Evolutionary conservation across 1,140 invertebrate species (phyloP).

Genomic region (Brachionus sp.): DNA sequence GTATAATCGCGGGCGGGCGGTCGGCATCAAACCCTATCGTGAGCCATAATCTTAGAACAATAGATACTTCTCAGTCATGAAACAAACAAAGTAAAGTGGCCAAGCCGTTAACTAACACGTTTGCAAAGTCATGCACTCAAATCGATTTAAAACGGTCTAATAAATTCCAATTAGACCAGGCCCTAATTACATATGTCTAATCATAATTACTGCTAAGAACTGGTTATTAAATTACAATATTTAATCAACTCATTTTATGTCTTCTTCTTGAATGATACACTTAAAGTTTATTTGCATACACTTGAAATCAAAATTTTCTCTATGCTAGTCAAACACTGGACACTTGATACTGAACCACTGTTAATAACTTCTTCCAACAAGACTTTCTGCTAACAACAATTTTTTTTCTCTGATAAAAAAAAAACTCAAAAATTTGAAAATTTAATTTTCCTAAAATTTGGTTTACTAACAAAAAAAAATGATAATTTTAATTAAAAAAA

Average conservation of each 20-base stretch:
- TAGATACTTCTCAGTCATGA: not conserved
- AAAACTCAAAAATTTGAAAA: not conserved
- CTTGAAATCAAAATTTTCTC: not conserved
- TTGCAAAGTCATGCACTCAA: not conserved
- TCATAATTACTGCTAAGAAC: conserved; percentile 19
- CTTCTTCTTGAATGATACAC: not conserved
- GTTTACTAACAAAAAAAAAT: not conserved
- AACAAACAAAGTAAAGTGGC: not conserved
- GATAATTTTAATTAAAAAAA: not conserved
- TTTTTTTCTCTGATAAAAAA: no score
- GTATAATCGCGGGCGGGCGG: not conserved
- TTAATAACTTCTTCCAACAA: not conserved
- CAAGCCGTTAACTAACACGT: not conserved
- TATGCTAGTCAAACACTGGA: not conserved
- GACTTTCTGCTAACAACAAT: not conserved
- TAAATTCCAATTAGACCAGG: not conserved
- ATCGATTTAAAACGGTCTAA: conserved; percentile 4
- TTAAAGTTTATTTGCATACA: not conserved
- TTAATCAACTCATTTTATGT: not conserved
- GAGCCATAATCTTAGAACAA: not conserved
- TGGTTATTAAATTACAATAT: conserved; percentile 27
- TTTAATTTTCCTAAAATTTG: no score
- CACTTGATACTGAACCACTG: not conserved
- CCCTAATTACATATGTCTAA: conserved; percentile 19
- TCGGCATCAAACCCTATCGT: not conserved